Conservation (phyloP, 1,140 invertebrate genomes). For the Tachypleus tridentatus region DNA sequence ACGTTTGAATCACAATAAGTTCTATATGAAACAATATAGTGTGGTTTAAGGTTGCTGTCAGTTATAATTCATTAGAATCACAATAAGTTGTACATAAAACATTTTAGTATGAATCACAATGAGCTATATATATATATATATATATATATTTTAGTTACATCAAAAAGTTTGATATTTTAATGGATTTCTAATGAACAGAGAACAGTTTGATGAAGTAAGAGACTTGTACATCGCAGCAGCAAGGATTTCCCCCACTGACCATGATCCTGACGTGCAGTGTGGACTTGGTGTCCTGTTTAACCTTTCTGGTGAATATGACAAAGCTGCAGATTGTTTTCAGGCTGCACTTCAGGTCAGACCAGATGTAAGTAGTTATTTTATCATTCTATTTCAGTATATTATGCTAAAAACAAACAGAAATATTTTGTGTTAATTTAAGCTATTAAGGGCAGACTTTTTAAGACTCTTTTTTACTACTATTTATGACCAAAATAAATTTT, state of each 20-base stretch:
- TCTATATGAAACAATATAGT: too few species aligned
- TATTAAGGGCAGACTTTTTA: too few species aligned
- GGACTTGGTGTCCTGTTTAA: conserved; percentile 93
- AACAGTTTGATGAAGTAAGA: conserved; percentile 54
- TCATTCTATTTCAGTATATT: background rate
- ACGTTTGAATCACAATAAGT: too few species aligned
- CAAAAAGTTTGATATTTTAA: too few species aligned
- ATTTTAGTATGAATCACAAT: background rate
- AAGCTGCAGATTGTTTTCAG: conserved; percentile 91
- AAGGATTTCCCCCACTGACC: conserved; percentile 53
- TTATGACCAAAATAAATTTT: too few species aligned
- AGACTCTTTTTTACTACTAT: too few species aligned
- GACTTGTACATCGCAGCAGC: conserved; percentile 76
- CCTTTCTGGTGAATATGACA: conserved; percentile 83
- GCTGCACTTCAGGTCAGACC: conserved; percentile 70
- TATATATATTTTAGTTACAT: too few species aligned
- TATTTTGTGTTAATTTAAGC: too few species aligned
- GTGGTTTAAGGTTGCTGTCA: too few species aligned
- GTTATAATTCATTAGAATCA: too few species aligned
- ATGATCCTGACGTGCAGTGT: conserved; percentile 92
- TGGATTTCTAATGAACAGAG: conserved; percentile 36
- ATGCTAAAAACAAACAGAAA: too few species aligned
- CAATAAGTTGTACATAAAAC: too few species aligned
- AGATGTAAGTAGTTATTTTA: conserved; percentile 42
- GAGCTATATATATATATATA: background rate